Conservation (phyloP, 2,888 invertebrate species). For the Blera fallax region DNA sequence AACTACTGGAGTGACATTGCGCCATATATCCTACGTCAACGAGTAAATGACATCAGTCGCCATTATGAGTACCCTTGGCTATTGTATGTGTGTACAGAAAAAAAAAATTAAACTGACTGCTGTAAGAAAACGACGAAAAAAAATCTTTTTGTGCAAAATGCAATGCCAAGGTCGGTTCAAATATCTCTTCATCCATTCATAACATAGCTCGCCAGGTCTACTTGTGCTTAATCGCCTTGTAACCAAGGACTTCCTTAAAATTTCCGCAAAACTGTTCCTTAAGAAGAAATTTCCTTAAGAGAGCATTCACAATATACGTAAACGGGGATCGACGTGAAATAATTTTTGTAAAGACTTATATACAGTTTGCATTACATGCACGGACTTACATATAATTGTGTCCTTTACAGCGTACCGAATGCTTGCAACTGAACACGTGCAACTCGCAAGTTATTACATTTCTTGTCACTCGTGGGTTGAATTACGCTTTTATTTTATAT, state of each 20-base stretch:
- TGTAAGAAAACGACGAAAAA: neutral
- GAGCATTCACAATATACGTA: neutral
- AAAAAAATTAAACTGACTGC: neutral
- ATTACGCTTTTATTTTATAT: constrained; percentile 22
- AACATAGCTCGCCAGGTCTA: neutral
- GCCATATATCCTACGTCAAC: constrained; percentile 9
- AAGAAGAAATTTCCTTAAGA: constrained; percentile 24
- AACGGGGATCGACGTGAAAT: constrained; percentile 10
- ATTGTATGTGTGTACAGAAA: neutral
- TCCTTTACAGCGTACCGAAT: constrained; percentile 23
- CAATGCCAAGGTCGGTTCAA: constrained; percentile 62
- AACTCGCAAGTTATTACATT: constrained; percentile 30
- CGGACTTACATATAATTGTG: constrained; percentile 29
- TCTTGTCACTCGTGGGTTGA: constrained; percentile 17
- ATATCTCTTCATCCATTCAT: neutral
- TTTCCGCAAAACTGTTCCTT: constrained; percentile 9
- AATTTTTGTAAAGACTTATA: neutral
- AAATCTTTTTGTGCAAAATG: neutral
- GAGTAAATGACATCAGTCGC: constrained; percentile 40
- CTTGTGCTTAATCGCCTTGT: neutral
- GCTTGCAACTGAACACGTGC: constrained; percentile 26
- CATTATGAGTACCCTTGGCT: constrained; percentile 21
- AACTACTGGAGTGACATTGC: constrained; percentile 13
- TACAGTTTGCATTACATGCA: neutral
- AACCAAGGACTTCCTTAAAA: constrained; percentile 41